Percentiles rank a stretch among this genome's conserved stretches.
Evolutionary conservation across 2,888 invertebrate genomes (phyloP).

Genomic region (Rhimphoctona megacephalus): DNA sequence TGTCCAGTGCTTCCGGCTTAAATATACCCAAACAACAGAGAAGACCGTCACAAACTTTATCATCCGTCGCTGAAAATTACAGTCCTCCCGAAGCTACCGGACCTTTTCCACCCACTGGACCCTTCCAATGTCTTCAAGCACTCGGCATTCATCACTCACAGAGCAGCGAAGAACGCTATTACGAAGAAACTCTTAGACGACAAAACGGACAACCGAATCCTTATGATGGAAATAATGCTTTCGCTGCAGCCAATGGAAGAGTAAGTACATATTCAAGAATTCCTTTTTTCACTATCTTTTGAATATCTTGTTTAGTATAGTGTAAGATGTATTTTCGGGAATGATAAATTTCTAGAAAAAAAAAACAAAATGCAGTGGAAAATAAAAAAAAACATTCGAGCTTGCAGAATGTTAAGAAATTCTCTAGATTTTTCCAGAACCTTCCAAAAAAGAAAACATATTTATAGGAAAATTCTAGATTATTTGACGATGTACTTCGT

Average conservation of each 20-base stretch:
- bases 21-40: slow-evolving; percentile 83
- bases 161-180: slow-evolving; percentile 81
- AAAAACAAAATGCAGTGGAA: too few species aligned
- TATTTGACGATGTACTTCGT: too few species aligned
- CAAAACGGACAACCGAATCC: slow-evolving; percentile 84
- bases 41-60: slow-evolving; percentile 84
- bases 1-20: slow-evolving; percentile 91
- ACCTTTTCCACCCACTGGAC: slow-evolving; percentile 86
- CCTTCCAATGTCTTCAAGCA: slow-evolving; percentile 88
- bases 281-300: background rate
- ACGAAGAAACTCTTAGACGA: slow-evolving; percentile 85
- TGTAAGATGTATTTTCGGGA: background rate
- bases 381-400: too few species aligned
- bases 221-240: slow-evolving; percentile 75
- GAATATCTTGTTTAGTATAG: background rate
- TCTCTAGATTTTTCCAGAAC: too few species aligned
- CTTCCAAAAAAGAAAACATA: too few species aligned
- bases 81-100: slow-evolving; percentile 86
- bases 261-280: slow-evolving; percentile 76
- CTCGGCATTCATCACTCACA: slow-evolving; percentile 83
- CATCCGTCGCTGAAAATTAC: slow-evolving; percentile 87
- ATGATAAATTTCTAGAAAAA: background rate
- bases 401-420: too few species aligned
- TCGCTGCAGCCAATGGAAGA: slow-evolving; percentile 81
- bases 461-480: too few species aligned